Percentiles rank a stretch among this genome's conserved stretches.
Evolutionary conservation across 2,113 vertebrate species (phyloP).

Genomic region (Peromyscus leucopus): DNA sequence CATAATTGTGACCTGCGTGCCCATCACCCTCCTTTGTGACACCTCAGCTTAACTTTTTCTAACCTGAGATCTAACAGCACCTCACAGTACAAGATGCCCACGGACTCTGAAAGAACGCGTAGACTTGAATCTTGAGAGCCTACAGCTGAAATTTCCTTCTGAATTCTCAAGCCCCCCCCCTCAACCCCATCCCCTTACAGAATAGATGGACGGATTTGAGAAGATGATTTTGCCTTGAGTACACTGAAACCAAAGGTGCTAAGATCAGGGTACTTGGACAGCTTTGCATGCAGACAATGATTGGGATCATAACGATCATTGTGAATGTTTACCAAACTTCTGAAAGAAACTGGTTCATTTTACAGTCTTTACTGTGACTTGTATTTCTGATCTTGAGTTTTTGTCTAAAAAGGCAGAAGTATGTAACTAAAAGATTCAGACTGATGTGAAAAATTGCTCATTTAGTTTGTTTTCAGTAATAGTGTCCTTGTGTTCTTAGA

Average conservation of each 20-base stretch:
- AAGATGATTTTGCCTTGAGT: not conserved
- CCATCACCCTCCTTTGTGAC: conserved; percentile 41
- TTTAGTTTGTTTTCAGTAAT: not conserved
- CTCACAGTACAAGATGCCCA: not conserved
- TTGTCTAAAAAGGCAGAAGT: conserved; percentile 26
- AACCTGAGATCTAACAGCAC: not conserved
- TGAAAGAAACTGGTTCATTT: not conserved
- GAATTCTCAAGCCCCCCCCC: not conserved
- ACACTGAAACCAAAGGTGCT: not conserved
- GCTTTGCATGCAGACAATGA: not conserved
- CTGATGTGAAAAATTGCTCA: conserved; percentile 11
- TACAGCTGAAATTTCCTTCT: not conserved
- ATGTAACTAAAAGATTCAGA: not conserved
- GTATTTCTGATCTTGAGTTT: conserved; percentile 7
- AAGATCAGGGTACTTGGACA: not conserved
- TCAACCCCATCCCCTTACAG: not conserved
- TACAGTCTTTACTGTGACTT: not conserved
- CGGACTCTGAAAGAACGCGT: not conserved
- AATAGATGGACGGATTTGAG: not conserved
- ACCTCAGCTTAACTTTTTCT: not conserved
- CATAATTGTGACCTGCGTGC: conserved; percentile 14
- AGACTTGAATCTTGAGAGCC: not conserved
- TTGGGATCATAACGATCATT: not conserved
- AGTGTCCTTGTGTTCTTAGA: conserved; percentile 31
- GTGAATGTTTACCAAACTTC: conserved; percentile 17